These are phyloP conservation scores for Etheostoma nigrum DNA, from an alignment of 2,797 vertebrate genomes.

Conservation along the genomic window DNA sequence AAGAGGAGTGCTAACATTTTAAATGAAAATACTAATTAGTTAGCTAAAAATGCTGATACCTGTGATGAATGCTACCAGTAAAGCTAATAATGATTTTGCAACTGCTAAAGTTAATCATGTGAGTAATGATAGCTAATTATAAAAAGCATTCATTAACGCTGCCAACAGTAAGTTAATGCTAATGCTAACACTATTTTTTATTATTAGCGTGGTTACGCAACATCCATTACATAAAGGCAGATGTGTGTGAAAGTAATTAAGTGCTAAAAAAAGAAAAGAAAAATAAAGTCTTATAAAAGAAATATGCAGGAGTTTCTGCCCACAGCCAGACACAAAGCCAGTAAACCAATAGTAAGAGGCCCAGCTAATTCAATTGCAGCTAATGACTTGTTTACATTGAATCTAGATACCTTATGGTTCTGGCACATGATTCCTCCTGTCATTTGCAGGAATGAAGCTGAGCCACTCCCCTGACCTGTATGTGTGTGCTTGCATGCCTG, in stretches of 20 bases:
- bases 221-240: background rate
- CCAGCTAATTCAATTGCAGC: background rate
- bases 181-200: background rate
- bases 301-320: conserved; percentile 2
- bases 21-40: background rate
- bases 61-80: background rate
- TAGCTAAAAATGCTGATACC: background rate
- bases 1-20: background rate
- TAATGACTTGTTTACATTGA: conserved; percentile 1
- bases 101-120: background rate
- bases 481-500: conserved; percentile 59
- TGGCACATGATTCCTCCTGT: conserved; percentile 51
- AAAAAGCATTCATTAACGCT: background rate
- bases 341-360: background rate
- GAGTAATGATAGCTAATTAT: background rate
- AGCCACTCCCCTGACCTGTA: conserved; percentile 63
- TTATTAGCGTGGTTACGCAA: background rate
- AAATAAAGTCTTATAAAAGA: background rate
- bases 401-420: conserved; percentile 58
- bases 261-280: background rate
- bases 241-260: background rate
- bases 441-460: conserved; percentile 64
- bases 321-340: background rate
- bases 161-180: background rate
- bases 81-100: background rate